A percentile compares a stretch with the other conserved stretches of the same genome.
Conservation (phyloP, 2,888 invertebrate species). For the Metellina segmentata region DNA sequence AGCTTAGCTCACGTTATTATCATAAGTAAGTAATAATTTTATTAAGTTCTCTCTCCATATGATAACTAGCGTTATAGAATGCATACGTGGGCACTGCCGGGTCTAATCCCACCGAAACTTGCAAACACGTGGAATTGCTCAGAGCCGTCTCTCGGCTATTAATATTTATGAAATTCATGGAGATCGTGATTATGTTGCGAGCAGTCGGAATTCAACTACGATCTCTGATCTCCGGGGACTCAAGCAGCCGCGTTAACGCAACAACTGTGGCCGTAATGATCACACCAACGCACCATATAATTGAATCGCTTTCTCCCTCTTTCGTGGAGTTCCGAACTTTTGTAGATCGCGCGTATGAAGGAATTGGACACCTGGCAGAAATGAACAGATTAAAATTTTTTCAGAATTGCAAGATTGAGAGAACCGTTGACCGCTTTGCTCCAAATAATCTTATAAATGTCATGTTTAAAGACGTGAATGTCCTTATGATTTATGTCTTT, state of each 20-base stretch:
- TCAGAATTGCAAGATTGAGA: not conserved
- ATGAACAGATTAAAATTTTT: constrained; percentile 26
- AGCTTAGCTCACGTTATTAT: too few relatives aligned
- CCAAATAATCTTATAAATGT: too few relatives aligned
- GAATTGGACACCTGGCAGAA: not conserved
- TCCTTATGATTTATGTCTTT: too few relatives aligned
- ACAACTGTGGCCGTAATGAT: constrained; percentile 22
- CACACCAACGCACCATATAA: constrained; percentile 15
- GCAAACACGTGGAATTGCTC: not conserved
- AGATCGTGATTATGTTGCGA: constrained; percentile 4
- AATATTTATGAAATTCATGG: constrained; percentile 46
- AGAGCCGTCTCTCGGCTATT: not conserved
- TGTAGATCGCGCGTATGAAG: not conserved
- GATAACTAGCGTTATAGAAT: not conserved
- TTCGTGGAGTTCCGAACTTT: constrained; percentile 6
- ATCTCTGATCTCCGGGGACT: not conserved
- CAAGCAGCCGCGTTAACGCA: constrained; percentile 3
- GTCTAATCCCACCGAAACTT: not conserved
- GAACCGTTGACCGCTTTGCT: too few relatives aligned
- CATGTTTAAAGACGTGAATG: too few relatives aligned
- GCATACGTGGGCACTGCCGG: not conserved
- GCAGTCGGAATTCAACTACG: constrained; percentile 6
- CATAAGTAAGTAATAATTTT: not conserved
- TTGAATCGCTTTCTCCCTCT: constrained; percentile 19
- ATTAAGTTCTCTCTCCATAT: not conserved